These are phyloP conservation scores for Abrostola triplasia DNA, from an alignment of 2,888 invertebrate genomes.

Conservation along the genomic window DNA sequence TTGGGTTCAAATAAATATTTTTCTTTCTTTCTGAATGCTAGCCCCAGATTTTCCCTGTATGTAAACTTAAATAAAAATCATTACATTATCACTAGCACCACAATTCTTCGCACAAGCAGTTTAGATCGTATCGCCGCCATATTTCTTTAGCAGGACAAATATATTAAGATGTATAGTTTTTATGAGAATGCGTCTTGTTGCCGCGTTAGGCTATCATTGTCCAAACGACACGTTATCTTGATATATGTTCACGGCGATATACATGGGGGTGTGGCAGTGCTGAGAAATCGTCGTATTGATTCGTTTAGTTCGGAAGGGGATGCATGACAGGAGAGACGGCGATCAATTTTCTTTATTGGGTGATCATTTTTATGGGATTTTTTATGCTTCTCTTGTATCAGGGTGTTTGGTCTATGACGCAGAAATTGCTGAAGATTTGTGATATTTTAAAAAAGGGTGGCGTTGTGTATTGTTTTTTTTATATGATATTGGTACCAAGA, in stretches of 20 bases:
- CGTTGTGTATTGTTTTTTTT: no score
- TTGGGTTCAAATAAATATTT: no score
- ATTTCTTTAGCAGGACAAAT: neutral
- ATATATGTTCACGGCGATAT: constrained; percentile 34
- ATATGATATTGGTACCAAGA: no score
- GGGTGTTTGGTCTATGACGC: no score
- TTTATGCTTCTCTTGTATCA: neutral
- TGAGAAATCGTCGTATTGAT: constrained; percentile 25
- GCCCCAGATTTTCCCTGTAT: no score
- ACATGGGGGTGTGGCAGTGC: constrained; percentile 26
- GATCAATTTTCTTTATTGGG: constrained; percentile 16
- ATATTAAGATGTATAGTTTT: constrained; percentile 6
- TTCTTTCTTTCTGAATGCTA: no score
- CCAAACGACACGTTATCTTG: constrained; percentile 33
- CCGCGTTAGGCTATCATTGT: constrained; percentile 19
- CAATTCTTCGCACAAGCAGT: neutral
- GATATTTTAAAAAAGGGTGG: no score
- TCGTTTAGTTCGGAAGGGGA: constrained; percentile 16
- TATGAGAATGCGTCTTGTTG: neutral
- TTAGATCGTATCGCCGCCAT: neutral
- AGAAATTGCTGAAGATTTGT: no score
- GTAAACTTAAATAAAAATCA: neutral
- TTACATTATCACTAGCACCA: neutral
- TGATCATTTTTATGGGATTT: neutral
- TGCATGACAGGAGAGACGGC: neutral